These are phyloP conservation scores for Gastrophryne carolinensis DNA, from an alignment of 2,797 vertebrate genomes.

Conservation along the genomic window DNA sequence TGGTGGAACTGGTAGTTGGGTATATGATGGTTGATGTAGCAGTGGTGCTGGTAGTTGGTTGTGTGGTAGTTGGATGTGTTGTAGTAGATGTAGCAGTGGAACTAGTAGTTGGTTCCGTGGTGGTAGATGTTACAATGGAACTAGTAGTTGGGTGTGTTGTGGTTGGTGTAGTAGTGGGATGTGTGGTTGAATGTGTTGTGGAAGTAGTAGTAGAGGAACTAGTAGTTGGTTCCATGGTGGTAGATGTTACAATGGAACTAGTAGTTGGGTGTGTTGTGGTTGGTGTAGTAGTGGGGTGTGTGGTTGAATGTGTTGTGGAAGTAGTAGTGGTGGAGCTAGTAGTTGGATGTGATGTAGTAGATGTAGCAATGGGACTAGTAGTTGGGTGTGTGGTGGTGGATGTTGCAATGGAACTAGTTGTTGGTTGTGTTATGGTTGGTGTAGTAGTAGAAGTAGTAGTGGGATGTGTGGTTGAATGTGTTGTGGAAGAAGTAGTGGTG, in stretches of 20 bases:
- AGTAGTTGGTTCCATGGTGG: neutral
- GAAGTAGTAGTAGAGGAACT: neutral
- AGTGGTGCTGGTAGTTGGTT: neutral
- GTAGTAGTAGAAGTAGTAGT: neutral
- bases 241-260: constrained; percentile 14
- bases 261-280: no score
- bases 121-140: neutral
- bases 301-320: no score
- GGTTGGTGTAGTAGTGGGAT: neutral
- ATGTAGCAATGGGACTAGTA: no score
- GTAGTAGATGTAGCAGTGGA: neutral
- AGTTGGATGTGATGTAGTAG: no score
- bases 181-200: no score
- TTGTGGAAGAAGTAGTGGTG: neutral
- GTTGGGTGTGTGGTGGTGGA: fast-evolving
- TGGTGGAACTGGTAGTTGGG: neutral
- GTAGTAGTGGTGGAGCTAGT: no score
- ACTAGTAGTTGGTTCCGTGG: neutral
- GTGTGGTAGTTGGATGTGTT: neutral
- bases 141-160: neutral
- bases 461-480: constrained; percentile 43
- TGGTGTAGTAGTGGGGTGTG: no score
- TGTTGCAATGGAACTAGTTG: neutral
- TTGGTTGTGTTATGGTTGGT: fast-evolving
- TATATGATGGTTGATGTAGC: neutral